Base-by-base conservation (phyloP, 2,113 vertebrate genomes). In the Gallinago jamesoni region DNA sequence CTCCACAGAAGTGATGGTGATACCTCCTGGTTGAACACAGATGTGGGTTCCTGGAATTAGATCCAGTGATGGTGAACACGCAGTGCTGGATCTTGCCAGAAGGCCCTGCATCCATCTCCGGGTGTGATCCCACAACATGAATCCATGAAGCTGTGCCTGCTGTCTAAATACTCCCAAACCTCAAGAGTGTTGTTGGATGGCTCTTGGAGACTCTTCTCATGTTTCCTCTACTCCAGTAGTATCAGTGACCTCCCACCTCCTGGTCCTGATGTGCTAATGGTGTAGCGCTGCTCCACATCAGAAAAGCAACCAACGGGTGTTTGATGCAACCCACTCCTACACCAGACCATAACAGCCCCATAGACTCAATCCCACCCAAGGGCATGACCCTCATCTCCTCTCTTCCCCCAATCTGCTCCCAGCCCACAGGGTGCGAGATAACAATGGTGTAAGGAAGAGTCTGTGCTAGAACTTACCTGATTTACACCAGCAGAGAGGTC, bases 281-380 rank as follows among this genome's bases (percentile, higher is more conserved):
- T 53, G 45, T 59, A 37, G n/a, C 0, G 0, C 47, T 79, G 41
- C 28, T 68, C 35, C 8, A 10, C 19, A 30, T 15, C 41, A 14
- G 14, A 16, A n/a, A 50, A 25, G 5, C 56, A 64, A 20, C 8
- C 1, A 8, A 7, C 0, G 3, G n/a, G 28, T 14, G 20, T 20
- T 75, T 18, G 28, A 59, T n/a, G 56, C 16, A 28, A 55, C 31
- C 25, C 31, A 12, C 25, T 60, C 39, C 19, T 27, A 59, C 43
- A 69, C 11, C 33, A 66, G 62, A 28, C 16, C 39, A 24, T 1
- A 30, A 47, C 35, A 79, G 66, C 28, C 28, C 12, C 37, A 39
- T 60, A 47, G 21, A 39, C 47, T 72, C 52, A 14, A 13, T 76
- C 21, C 15, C 41, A 56, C 10, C 25, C 35, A 31, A 52, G 19